Conservation (phyloP, 2,888 invertebrate species). For the Dyspetes luteomarginatus region DNA sequence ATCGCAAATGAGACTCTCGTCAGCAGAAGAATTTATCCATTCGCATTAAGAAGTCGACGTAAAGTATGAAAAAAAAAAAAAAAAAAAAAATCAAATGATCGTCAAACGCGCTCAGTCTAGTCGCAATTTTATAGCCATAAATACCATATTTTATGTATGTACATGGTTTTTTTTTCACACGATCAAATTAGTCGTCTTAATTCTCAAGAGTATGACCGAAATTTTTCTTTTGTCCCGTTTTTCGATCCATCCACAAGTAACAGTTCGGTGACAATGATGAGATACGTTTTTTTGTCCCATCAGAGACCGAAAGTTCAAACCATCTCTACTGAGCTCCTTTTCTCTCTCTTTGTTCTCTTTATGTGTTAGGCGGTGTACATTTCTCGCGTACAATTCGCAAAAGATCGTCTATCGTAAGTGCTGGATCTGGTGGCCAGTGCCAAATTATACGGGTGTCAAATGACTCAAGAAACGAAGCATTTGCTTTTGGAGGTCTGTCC, state of each 20-base stretch:
- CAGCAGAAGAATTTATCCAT: neutral
- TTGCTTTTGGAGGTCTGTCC: conserved; percentile 67
- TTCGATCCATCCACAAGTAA: neutral
- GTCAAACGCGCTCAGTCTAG: neutral
- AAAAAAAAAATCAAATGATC: conserved; percentile 3
- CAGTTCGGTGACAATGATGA: neutral
- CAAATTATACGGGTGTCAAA: conserved; percentile 74
- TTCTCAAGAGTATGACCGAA: neutral
- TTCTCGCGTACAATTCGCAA: conserved; percentile 45
- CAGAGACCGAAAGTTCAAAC: neutral
- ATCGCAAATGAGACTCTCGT: neutral
- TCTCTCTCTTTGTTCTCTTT: neutral
- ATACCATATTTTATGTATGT: conserved; percentile 44
- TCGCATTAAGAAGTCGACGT: neutral
- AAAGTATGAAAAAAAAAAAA: neutral
- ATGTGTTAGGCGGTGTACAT: conserved; percentile 14
- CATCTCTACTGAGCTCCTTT: neutral
- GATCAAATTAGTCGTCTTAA: neutral
- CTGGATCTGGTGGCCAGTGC: conserved; percentile 72
- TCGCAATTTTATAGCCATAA: conserved; percentile 22
- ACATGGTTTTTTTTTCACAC: conserved; percentile 16
- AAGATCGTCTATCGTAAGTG: conserved; percentile 67
- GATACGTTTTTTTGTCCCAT: neutral
- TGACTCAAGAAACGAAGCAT: conserved; percentile 72
- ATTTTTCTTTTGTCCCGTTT: neutral